Conservation (phyloP, 1,140 invertebrate genomes). For the Drosophila nikananu region DNA sequence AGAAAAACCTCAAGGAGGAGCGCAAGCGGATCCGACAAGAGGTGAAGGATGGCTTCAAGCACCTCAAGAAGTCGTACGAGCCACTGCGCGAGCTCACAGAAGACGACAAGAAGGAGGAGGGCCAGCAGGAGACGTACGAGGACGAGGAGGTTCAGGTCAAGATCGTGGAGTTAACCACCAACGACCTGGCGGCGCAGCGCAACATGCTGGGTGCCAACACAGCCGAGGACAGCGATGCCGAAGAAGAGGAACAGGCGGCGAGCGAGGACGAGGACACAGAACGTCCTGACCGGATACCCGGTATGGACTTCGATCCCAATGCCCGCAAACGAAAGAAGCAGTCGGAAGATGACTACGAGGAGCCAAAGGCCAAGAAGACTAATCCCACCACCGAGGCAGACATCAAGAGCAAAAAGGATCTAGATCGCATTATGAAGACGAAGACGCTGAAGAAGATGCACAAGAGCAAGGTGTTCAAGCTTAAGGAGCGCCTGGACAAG, state of each 20-base stretch:
- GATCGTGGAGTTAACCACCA: conserved; percentile 89
- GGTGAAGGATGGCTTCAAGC: conserved; percentile 87
- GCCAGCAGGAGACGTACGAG: conserved; percentile 89
- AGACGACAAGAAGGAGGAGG: conserved; percentile 87
- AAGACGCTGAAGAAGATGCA: conserved; percentile 89
- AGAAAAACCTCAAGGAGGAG: conserved; percentile 90
- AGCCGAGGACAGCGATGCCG: conserved; percentile 86
- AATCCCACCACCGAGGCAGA: conserved; percentile 21
- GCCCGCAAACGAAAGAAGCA: conserved; percentile 37
- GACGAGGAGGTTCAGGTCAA: conserved; percentile 91
- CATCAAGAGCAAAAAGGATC: conserved; percentile 87
- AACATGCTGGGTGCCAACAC: conserved; percentile 90
- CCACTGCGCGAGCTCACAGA: conserved; percentile 89
- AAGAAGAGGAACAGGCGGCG: conserved; percentile 71
- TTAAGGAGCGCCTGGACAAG: conserved; percentile 89
- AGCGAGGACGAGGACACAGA: conserved; percentile 80
- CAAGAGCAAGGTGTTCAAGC: conserved; percentile 91
- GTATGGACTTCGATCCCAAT: conserved; percentile 87
- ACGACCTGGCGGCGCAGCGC: conserved; percentile 88
- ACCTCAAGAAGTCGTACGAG: conserved; percentile 87
- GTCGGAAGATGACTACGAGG: background rate
- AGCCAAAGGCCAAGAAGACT: conserved; percentile 14
- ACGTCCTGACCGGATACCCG: conserved; percentile 86
- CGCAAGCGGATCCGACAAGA: conserved; percentile 90
- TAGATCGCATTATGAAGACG: conserved; percentile 89